Conservation (phyloP, 2,797 vertebrate genomes). For the Aselliscus stoliczkanus region DNA sequence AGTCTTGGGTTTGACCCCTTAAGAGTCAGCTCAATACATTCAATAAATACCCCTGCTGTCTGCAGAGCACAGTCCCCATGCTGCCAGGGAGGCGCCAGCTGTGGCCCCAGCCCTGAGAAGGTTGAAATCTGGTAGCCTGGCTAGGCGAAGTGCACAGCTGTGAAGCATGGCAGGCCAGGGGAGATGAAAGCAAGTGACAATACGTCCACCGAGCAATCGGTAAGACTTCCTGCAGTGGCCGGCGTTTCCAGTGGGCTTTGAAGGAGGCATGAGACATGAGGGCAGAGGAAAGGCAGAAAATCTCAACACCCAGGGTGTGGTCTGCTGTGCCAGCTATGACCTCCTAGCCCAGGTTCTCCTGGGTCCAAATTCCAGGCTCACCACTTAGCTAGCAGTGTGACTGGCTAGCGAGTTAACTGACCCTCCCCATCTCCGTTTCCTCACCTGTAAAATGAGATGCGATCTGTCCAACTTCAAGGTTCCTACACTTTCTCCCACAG, state of each 20-base stretch:
- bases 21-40: not conserved
- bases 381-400: not conserved
- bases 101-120: not conserved
- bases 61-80: not conserved
- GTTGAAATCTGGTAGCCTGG: not conserved
- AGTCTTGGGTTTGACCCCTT: not conserved
- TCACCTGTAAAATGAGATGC: not conserved
- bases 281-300: not conserved
- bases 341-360: not conserved
- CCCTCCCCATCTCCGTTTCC: not conserved
- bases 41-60: not conserved
- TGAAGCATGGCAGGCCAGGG: no score
- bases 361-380: not conserved
- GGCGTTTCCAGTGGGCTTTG: not conserved
- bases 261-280: not conserved
- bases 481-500: no score
- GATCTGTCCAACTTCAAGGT: not conserved
- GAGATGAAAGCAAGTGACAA: no score
- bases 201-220: no score
- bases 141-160: not conserved
- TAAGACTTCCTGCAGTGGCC: not conserved
- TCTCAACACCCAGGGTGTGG: rapidly evolving
- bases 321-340: rapidly evolving
- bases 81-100: not conserved
- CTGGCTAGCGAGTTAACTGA: not conserved